phyloP scores from a whole-genome alignment of 2,113 vertebrate species.

The Dryoscopus gambensis region DNA sequence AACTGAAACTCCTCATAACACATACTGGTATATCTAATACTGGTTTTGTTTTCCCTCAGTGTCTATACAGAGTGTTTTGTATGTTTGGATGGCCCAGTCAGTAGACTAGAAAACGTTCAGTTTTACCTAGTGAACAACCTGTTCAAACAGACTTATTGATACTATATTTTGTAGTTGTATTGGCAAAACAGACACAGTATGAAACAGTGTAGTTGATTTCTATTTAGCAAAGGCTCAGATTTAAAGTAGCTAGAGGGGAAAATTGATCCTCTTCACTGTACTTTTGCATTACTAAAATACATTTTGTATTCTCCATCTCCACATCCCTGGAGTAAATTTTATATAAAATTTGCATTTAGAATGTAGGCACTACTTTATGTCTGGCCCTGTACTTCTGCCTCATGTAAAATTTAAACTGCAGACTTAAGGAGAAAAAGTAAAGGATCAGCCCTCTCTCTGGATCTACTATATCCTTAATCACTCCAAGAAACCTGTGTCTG shows the following conservation, averaged over 20 bases:
- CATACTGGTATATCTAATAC: neutral
- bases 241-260: neutral
- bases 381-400: neutral
- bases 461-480: neutral
- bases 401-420: constrained; percentile 29
- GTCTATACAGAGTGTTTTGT: neutral
- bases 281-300: neutral
- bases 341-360: constrained; percentile 15
- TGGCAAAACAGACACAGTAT: neutral
- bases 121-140: neutral
- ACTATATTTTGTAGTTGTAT: neutral
- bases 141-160: neutral
- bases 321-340: neutral
- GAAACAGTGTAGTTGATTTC: neutral
- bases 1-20: neutral
- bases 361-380: neutral
- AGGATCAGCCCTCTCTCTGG: neutral
- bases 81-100: neutral
- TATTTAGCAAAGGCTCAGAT: neutral
- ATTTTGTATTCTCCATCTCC: neutral
- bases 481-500: neutral
- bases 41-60: neutral
- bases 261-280: neutral
- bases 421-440: neutral
- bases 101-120: neutral